Conservation (phyloP, 2,113 vertebrate genomes). For the Coracopsis vasa region DNA sequence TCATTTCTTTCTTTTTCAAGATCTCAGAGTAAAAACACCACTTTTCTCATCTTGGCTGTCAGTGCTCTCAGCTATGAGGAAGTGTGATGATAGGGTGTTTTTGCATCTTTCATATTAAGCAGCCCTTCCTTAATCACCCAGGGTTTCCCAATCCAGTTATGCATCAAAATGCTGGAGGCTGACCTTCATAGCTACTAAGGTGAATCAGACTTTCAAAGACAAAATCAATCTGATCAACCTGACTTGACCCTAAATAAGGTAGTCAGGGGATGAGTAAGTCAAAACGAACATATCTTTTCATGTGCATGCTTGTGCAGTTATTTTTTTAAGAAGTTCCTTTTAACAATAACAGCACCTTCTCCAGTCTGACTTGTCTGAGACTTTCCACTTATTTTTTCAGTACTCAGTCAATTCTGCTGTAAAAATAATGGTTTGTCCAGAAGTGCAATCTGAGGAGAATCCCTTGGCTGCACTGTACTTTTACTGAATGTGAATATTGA, state of each 20-base stretch:
- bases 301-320: slow-evolving; percentile 32
- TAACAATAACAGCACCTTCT: not conserved
- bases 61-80: not conserved
- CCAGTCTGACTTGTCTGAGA: not conserved
- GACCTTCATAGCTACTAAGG: not conserved
- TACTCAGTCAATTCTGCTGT: not conserved
- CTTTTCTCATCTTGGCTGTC: not conserved
- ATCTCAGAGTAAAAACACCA: not conserved
- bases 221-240: slow-evolving; percentile 10
- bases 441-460: not conserved
- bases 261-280: slow-evolving; percentile 46
- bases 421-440: not conserved
- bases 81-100: not conserved
- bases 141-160: not conserved
- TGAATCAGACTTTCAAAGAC: slow-evolving; percentile 55
- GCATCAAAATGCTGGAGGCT: not conserved
- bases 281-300: slow-evolving; percentile 35
- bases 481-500: not conserved
- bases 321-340: slow-evolving; percentile 24
- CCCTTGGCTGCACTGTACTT: not conserved
- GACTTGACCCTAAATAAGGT: slow-evolving; percentile 34
- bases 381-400: not conserved
- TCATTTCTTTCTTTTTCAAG: not conserved
- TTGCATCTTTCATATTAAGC: not conserved
- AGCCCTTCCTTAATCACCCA: not conserved